Percentiles rank a stretch among this genome's conserved stretches.
phyloP scores from a whole-genome alignment of 2,888 invertebrate genomes.

The Lamellibrachia columna region DNA sequence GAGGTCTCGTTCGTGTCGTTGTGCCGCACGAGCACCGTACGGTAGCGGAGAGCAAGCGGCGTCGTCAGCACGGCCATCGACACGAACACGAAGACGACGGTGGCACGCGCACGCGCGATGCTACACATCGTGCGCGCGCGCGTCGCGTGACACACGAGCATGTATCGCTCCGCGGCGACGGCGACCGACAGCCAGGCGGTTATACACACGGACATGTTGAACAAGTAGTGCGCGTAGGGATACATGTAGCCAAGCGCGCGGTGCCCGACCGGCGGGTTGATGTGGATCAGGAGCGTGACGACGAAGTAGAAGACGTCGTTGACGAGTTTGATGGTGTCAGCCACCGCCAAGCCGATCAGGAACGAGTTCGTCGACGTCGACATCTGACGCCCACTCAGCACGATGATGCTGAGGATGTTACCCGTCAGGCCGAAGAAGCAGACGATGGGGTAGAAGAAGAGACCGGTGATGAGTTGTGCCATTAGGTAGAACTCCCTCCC shows the following conservation, averaged over 20 bases:
- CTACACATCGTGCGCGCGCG: constrained; percentile 20
- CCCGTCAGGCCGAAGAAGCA: constrained; percentile 44
- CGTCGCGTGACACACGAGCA: constrained; percentile 34
- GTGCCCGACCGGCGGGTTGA: constrained; percentile 31
- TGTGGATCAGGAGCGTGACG: constrained; percentile 37
- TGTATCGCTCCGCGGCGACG: constrained; percentile 44
- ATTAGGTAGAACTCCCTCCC: constrained; percentile 28
- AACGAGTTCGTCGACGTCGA: constrained; percentile 43
- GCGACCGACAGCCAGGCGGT: constrained; percentile 46
- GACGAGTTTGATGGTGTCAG: constrained; percentile 44
- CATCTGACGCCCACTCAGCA: constrained; percentile 41
- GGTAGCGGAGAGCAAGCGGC: constrained; percentile 59
- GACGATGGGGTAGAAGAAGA: constrained; percentile 40
- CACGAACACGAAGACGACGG: constrained; percentile 28
- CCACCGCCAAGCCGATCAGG: constrained; percentile 41
- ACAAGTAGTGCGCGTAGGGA: constrained; percentile 47
- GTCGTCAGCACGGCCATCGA: constrained; percentile 49
- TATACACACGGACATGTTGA: constrained; percentile 45
- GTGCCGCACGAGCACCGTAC: constrained; percentile 49
- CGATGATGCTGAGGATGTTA: constrained; percentile 42
- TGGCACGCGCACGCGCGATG: constrained; percentile 26
- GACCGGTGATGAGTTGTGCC: constrained; percentile 42
- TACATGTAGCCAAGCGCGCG: constrained; percentile 39
- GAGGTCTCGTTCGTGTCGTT: constrained; percentile 44
- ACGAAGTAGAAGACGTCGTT: constrained; percentile 46